Evolutionary conservation across 2,113 vertebrate genomes (phyloP).

Genomic region (Gasterosteus aculeatus): DNA sequence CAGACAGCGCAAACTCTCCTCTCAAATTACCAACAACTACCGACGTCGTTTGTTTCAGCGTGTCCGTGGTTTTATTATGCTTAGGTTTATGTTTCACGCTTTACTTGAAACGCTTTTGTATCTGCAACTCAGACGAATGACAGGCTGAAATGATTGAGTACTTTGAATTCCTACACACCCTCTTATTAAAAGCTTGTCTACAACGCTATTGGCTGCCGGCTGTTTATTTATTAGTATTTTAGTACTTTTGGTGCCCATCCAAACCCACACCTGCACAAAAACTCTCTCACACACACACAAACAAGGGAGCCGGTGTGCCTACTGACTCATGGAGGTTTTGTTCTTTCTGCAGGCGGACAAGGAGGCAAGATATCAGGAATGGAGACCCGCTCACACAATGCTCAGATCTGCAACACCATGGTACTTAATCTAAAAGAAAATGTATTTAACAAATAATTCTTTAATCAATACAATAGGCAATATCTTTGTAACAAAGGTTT

Average conservation of each 20-base stretch:
- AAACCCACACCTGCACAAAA: conserved; percentile 26
- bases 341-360: conserved; percentile 87
- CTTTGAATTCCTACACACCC: conserved; percentile 61
- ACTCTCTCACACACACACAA: not conserved
- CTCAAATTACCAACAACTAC: conserved; percentile 19
- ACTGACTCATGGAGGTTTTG: conserved; percentile 47
- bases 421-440: conserved; percentile 68
- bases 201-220: conserved; percentile 11
- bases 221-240: conserved; percentile 59
- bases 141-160: conserved; percentile 55
- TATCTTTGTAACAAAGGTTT: not conserved
- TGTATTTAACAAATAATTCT: not conserved
- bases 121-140: conserved; percentile 29
- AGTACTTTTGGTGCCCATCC: conserved; percentile 28
- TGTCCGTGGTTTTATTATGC: conserved; percentile 39
- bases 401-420: conserved; percentile 92
- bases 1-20: conserved; percentile 19
- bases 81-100: conserved; percentile 22
- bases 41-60: too few species aligned
- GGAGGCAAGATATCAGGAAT: conserved; percentile 96
- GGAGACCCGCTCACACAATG: conserved; percentile 97
- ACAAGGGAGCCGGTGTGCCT: conserved; percentile 2
- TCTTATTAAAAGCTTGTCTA: conserved; percentile 58
- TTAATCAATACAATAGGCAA: not conserved
- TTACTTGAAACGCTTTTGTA: conserved; percentile 17